Base-by-base conservation (phyloP, 2,797 vertebrate species). In the Sphaeramia orbicularis region DNA sequence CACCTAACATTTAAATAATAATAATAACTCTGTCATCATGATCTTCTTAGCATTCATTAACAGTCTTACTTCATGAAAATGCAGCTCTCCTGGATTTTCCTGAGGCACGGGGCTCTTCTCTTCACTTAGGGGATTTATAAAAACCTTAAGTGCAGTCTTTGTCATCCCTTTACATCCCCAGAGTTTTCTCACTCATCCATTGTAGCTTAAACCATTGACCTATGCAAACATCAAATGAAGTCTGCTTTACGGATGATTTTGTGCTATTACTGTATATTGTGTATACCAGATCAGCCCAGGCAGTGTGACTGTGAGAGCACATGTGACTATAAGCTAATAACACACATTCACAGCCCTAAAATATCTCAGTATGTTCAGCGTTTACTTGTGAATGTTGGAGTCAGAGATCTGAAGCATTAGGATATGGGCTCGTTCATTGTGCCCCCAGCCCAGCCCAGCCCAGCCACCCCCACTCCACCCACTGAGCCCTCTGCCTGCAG, bases 331-430 rank as follows among this genome's bases (percentile, higher is more conserved):
- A 43, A 51, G 68, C 74, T 78, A 85, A 86, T 77, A 85, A 78
- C 65, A 56, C 52, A 68, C 44, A 79, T 76, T 78, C 67, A 58
- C 60, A 68, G 71, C 49, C 59, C 57, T 68, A 61, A 53, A 64
- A 49, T 70, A 47, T 64, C 62, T 74, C 55, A 78, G 63, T 70
- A 50, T 69, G 71, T 64, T 69, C 78, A 64, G 36, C 42, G 13
- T 74, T 80, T 68, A 61, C 74, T 75, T 71, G 47, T 43, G 62
- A 65, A 54, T 32, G 62, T 78, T 57, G 64, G 75, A 75, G 71
- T 69, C 68, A 44, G 42, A 75, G 60, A 85, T 55, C 65, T 74
- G 65, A 85, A 91, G 85, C 81, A 92, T 92, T 90, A 92, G 91
- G 88, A 87, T 92, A 87, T 76, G 66, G 74, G 64, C 21, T 61